Evolutionary conservation across 2,797 vertebrate genomes (phyloP).

Genomic region (Sphenodon punctatus): DNA sequence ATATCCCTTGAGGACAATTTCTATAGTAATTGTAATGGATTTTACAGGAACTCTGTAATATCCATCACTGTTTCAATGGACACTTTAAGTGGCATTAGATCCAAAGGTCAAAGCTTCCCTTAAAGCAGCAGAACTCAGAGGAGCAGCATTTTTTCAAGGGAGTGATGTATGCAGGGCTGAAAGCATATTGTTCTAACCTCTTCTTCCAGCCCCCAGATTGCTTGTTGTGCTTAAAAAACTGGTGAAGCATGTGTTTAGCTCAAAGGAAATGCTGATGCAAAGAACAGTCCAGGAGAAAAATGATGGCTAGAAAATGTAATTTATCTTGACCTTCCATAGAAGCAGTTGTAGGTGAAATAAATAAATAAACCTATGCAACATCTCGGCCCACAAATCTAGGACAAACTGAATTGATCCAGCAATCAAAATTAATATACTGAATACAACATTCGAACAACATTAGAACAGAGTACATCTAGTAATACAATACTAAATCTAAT

Average conservation of each 20-base stretch:
- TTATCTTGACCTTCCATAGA: constrained; percentile 38
- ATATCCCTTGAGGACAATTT: background rate
- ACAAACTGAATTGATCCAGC: background rate
- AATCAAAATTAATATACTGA: too few relatives aligned
- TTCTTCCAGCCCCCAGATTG: constrained; percentile 16
- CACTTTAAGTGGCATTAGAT: constrained; percentile 13
- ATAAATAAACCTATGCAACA: too few relatives aligned
- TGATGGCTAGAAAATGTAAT: constrained; percentile 38
- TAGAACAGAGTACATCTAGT: too few relatives aligned
- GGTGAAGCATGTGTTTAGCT: constrained; percentile 33
- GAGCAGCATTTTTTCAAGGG: background rate
- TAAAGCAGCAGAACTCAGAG: background rate
- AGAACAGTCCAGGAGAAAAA: constrained; percentile 38
- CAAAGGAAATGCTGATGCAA: constrained; percentile 42
- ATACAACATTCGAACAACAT: too few relatives aligned
- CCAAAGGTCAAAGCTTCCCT: constrained; percentile 21
- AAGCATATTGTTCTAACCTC: background rate
- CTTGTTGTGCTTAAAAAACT: constrained; percentile 42
- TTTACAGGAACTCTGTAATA: constrained; percentile 20
- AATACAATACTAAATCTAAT: too few relatives aligned
- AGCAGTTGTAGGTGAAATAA: background rate
- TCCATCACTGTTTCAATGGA: rapidly evolving
- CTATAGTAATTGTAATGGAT: background rate
- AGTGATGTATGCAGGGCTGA: background rate
- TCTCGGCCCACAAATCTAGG: background rate